Percentiles rank a stretch among this genome's conserved stretches.
Conservation (phyloP, 92 coral and sea anemone species). For the Virgularia gustaviana region DNA sequence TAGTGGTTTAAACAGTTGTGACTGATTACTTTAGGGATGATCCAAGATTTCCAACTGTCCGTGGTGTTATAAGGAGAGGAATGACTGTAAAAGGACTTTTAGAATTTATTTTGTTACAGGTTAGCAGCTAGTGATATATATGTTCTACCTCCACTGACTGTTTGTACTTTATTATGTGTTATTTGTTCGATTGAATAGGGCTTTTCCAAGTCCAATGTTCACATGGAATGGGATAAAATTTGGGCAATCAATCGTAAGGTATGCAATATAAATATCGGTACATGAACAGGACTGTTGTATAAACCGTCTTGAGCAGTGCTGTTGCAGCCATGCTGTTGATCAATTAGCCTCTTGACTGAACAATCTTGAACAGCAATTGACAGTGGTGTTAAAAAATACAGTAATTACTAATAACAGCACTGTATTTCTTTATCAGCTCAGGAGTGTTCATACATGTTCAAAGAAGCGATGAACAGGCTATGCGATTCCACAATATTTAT, state of each 20-base stretch:
- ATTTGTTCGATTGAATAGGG: constrained; percentile 49
- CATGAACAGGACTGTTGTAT: too few relatives aligned
- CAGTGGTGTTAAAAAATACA: not conserved
- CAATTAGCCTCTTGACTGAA: not conserved
- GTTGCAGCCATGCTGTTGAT: not conserved
- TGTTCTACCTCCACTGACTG: not conserved
- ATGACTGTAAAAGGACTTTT: constrained; percentile 96
- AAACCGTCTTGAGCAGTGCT: not conserved
- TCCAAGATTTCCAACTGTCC: constrained; percentile 95
- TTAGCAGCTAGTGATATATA: not conserved
- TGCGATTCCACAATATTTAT: too few relatives aligned
- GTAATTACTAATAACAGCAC: too few relatives aligned
- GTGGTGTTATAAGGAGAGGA: constrained; percentile 91
- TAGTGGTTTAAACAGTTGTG: not conserved
- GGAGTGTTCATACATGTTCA: too few relatives aligned
- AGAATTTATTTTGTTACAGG: constrained; percentile 88
- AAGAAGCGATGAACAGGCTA: too few relatives aligned
- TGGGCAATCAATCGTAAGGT: constrained; percentile 99
- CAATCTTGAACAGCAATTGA: not conserved
- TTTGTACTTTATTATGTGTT: not conserved
- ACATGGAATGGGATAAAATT: constrained; percentile 99
- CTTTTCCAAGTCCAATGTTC: constrained; percentile 93
- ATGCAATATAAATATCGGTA: too few relatives aligned
- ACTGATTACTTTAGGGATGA: too few relatives aligned
- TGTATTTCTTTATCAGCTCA: too few relatives aligned